These are phyloP conservation scores for Heloderma charlesbogerti DNA, from an alignment of 2,113 vertebrate genomes.

Conservation along the genomic window DNA sequence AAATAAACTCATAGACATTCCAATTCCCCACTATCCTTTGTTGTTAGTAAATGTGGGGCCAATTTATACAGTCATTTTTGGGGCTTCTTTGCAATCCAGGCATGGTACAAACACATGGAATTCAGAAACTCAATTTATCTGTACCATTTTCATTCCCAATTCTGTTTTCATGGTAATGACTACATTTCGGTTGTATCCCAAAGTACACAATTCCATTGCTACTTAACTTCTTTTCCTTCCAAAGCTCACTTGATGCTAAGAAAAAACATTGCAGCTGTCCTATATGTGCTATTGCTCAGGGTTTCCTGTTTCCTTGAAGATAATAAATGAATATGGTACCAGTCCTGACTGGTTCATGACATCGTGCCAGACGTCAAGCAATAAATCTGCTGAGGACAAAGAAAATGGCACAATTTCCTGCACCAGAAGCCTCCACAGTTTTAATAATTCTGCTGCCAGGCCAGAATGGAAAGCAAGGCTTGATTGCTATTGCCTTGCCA, in stretches of 20 bases:
- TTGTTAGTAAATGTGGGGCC: background rate
- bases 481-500: conserved; percentile 16
- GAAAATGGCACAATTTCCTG: conserved; percentile 31
- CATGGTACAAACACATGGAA: background rate
- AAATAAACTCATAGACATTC: conserved; percentile 12
- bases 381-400: conserved; percentile 21
- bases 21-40: background rate
- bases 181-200: background rate
- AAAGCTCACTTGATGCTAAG: background rate
- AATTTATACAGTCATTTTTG: background rate
- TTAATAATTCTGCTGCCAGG: conserved; percentile 28
- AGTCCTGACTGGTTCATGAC: conserved; percentile 10
- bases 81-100: background rate
- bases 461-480: conserved; percentile 24
- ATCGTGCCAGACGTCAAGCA: conserved; percentile 21
- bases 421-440: conserved; percentile 13
- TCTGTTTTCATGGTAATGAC: background rate
- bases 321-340: conserved; percentile 13
- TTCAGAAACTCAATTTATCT: background rate
- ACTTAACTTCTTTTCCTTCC: background rate
- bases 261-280: background rate
- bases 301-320: background rate
- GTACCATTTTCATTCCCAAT: background rate
- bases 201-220: background rate
- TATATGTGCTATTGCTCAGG: background rate